A percentile compares a stretch with the other conserved stretches of the same genome.
These are phyloP conservation scores for Phengaris alcon DNA, from an alignment of 2,888 invertebrate genomes.

Conservation along the genomic window DNA sequence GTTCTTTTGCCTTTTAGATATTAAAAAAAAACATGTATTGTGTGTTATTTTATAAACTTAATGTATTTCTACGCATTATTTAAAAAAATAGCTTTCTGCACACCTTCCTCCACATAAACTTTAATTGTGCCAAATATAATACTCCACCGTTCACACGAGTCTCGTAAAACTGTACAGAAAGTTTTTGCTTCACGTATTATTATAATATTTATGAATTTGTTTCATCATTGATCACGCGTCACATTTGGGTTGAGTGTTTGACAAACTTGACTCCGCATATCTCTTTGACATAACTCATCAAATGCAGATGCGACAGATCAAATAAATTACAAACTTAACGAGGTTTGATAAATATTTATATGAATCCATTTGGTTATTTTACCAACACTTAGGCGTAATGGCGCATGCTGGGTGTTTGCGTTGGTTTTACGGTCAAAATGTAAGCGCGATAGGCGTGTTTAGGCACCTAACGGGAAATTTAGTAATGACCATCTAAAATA, in stretches of 20 bases:
- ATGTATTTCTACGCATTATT: no score
- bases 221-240: neutral
- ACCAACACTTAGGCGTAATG: slow-evolving; percentile 73
- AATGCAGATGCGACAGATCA: slow-evolving; percentile 62
- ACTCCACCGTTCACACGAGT: no score
- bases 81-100: no score
- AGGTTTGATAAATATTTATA: slow-evolving; percentile 69
- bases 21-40: no score
- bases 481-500: slow-evolving; percentile 59
- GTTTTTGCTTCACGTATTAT: neutral
- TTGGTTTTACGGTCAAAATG: slow-evolving; percentile 57
- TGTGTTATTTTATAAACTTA: no score
- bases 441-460: slow-evolving; percentile 58
- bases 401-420: slow-evolving; percentile 64
- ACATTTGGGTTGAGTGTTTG: slow-evolving; percentile 11
- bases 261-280: neutral
- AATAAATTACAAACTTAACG: slow-evolving; percentile 70
- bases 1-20: no score
- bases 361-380: slow-evolving; percentile 65
- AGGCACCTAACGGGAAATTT: slow-evolving; percentile 54
- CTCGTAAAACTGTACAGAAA: no score
- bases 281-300: slow-evolving; percentile 49
- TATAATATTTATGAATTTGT: slow-evolving; percentile 18
- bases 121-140: no score
- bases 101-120: no score